These are phyloP conservation scores for Xanthorhoe spadicearia DNA, from an alignment of 2,888 invertebrate genomes.

Conservation along the genomic window DNA sequence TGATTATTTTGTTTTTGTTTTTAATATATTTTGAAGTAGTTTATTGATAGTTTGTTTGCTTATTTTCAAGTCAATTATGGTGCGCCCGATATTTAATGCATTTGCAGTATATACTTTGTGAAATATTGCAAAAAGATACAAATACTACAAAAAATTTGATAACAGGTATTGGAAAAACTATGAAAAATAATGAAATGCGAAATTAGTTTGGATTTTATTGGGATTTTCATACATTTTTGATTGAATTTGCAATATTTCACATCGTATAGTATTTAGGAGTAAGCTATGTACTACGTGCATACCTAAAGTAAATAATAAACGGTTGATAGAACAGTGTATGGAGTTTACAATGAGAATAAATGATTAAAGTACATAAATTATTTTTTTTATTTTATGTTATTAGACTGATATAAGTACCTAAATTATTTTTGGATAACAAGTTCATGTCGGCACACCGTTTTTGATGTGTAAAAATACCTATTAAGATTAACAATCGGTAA, in stretches of 20 bases:
- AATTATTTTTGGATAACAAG: no score
- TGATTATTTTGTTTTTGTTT: constrained; percentile 53
- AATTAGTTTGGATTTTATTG: not conserved
- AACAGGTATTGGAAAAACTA: not conserved
- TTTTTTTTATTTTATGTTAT: constrained; percentile 33
- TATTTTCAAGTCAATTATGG: constrained; percentile 79
- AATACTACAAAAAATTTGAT: not conserved
- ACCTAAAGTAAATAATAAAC: constrained; percentile 72
- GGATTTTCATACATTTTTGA: not conserved
- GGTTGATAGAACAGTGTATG: constrained; percentile 82
- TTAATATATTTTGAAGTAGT: constrained; percentile 46
- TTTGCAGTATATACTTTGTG: constrained; percentile 54
- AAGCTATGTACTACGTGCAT: constrained; percentile 71
- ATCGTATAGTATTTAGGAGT: constrained; percentile 55
- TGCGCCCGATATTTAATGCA: constrained; percentile 70
- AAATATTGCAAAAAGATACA: constrained; percentile 23
- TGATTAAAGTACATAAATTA: constrained; percentile 62
- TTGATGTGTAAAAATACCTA: no score
- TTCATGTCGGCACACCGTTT: no score
- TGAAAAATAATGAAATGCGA: not conserved
- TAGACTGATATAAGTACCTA: no score
- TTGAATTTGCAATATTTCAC: constrained; percentile 41
- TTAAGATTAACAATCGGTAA: no score
- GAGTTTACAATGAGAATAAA: constrained; percentile 82
- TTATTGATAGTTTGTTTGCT: constrained; percentile 51